A percentile compares a stretch with the other conserved stretches of the same genome.
Evolutionary conservation across 2,113 vertebrate genomes (phyloP).

Genomic region (Cairina moschata): DNA sequence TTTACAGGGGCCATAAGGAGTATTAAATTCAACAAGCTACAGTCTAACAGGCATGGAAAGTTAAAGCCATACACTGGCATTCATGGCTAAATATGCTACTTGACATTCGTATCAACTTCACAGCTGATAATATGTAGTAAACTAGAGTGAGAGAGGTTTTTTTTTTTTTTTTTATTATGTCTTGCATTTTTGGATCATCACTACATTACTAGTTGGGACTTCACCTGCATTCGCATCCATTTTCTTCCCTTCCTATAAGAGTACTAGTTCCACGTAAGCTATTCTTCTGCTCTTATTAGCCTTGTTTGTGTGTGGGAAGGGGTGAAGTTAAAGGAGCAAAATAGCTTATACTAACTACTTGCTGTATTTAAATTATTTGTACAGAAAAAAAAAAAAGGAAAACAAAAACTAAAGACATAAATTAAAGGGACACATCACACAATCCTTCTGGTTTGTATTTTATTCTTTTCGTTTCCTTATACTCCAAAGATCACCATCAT

Average conservation of each 20-base stretch:
- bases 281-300: neutral
- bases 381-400: neutral
- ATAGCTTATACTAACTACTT: neutral
- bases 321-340: neutral
- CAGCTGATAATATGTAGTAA: neutral
- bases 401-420: neutral
- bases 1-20: neutral
- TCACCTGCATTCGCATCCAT: neutral
- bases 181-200: neutral
- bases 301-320: neutral
- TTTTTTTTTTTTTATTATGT: neutral
- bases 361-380: neutral
- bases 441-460: neutral
- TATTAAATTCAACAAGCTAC: neutral
- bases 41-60: neutral
- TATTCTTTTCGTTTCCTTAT: neutral
- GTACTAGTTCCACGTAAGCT: neutral
- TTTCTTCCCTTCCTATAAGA: neutral
- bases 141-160: neutral
- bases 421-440: neutral
- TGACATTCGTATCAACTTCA: slow-evolving; percentile 12
- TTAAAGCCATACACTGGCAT: neutral
- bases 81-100: neutral
- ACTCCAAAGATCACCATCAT: neutral
- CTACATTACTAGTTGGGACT: neutral